Percentiles rank a stretch among this genome's conserved stretches.
These are phyloP conservation scores for Chionis minor DNA, from an alignment of 2,113 vertebrate genomes.

Conservation along the genomic window DNA sequence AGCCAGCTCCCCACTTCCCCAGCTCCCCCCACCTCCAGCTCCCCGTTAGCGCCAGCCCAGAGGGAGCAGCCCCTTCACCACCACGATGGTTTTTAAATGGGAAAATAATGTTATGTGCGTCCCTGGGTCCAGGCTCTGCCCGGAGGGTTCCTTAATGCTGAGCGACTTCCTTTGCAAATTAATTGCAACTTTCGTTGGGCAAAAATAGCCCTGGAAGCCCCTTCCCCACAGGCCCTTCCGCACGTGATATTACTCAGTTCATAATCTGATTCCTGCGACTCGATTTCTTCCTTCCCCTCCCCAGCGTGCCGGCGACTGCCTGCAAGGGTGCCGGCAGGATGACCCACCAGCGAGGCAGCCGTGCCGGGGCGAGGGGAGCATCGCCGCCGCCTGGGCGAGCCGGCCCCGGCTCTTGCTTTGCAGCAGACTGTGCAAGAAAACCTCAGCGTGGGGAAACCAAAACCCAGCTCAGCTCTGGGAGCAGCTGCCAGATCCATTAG, in stretches of 20 bases:
- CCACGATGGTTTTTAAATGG: conserved; percentile 54
- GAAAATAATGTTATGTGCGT: conserved; percentile 54
- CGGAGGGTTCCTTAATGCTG: conserved; percentile 25
- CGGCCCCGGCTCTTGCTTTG: too few relatives aligned
- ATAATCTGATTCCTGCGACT: conserved; percentile 28
- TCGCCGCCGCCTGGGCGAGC: background rate
- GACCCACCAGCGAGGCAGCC: background rate
- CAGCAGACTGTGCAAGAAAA: background rate
- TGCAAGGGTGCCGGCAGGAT: background rate
- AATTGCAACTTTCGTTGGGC: conserved; percentile 58
- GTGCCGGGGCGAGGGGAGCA: rapidly evolving
- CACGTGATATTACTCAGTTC: conserved; percentile 11
- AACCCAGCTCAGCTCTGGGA: background rate
- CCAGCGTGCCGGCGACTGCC: background rate
- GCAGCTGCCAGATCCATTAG: conserved; percentile 36
- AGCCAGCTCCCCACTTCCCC: background rate
- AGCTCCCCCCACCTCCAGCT: background rate
- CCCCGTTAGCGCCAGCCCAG: background rate
- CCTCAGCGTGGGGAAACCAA: background rate
- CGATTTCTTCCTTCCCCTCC: background rate
- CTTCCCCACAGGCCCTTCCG: conserved; percentile 46
- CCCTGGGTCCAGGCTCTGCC: conserved; percentile 30
- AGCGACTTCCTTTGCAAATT: conserved; percentile 64
- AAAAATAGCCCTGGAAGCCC: conserved; percentile 51
- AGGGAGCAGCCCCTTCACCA: conserved; percentile 8